phyloP scores from a whole-genome alignment of 1,140 invertebrate species.

The Achatina immaculata region DNA sequence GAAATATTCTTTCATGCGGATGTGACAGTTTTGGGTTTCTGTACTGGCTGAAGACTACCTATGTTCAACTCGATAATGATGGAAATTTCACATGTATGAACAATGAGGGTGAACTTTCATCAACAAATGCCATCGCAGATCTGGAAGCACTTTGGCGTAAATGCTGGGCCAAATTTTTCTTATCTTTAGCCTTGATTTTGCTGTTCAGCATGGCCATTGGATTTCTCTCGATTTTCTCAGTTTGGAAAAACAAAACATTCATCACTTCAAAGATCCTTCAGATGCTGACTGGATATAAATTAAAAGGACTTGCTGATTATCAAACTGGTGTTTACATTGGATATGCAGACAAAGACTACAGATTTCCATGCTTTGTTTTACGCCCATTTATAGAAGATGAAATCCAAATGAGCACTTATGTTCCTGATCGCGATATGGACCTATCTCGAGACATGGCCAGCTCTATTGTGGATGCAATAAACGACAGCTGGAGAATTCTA shows the following conservation, averaged over 20 bases:
- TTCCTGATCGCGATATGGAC: not conserved
- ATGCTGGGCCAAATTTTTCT: constrained; percentile 11
- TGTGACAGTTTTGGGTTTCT: constrained; percentile 13
- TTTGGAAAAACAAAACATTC: not conserved
- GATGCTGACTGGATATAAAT: not conserved
- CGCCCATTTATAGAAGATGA: constrained; percentile 12
- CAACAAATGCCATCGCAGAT: not conserved
- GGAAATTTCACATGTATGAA: constrained; percentile 21
- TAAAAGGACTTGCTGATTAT: not conserved
- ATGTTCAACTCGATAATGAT: not conserved
- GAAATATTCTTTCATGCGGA: constrained; percentile 19
- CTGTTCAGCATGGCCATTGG: not conserved
- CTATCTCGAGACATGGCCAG: not conserved
- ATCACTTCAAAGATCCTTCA: not conserved
- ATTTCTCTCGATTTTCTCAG: not conserved
- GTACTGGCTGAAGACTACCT: not conserved
- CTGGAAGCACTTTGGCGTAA: constrained; percentile 5
- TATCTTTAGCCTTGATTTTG: not conserved
- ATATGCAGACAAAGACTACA: constrained; percentile 13
- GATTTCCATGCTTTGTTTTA: constrained; percentile 7
- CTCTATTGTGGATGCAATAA: constrained; percentile 18
- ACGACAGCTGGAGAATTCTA: constrained; percentile 16
- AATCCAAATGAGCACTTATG: not conserved
- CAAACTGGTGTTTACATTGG: constrained; percentile 11
- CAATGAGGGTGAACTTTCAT: not conserved